These are phyloP conservation scores for Thysanoteuthis rhombus DNA, from an alignment of 2,888 invertebrate species.

Conservation along the genomic window DNA sequence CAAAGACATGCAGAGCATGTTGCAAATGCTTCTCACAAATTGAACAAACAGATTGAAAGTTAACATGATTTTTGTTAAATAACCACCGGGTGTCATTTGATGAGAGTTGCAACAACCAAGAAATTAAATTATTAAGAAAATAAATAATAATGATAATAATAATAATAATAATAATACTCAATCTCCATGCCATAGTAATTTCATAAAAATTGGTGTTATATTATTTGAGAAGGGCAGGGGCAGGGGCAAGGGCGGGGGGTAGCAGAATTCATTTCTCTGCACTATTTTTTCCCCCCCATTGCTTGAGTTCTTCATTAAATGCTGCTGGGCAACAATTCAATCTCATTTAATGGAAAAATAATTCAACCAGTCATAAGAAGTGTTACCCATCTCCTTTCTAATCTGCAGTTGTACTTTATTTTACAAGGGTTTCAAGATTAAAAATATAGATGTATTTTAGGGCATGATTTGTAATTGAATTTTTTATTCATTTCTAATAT, in stretches of 20 bases:
- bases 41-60: background rate
- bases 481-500: background rate
- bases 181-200: background rate
- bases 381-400: background rate
- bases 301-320: background rate
- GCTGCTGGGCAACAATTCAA: background rate
- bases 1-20: background rate
- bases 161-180: background rate
- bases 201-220: background rate
- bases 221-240: background rate
- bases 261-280: background rate
- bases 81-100: background rate
- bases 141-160: background rate
- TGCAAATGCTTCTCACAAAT: background rate
- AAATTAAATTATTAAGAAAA: background rate
- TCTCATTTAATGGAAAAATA: background rate
- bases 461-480: background rate
- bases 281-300: background rate
- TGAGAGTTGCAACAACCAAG: background rate
- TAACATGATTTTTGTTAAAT: background rate
- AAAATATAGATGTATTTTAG: background rate
- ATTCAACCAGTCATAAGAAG: background rate
- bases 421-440: background rate
- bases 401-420: background rate
- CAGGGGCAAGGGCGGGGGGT: background rate